Base-by-base conservation (phyloP, 1,140 invertebrate species). In the Drosophila subobscura region DNA sequence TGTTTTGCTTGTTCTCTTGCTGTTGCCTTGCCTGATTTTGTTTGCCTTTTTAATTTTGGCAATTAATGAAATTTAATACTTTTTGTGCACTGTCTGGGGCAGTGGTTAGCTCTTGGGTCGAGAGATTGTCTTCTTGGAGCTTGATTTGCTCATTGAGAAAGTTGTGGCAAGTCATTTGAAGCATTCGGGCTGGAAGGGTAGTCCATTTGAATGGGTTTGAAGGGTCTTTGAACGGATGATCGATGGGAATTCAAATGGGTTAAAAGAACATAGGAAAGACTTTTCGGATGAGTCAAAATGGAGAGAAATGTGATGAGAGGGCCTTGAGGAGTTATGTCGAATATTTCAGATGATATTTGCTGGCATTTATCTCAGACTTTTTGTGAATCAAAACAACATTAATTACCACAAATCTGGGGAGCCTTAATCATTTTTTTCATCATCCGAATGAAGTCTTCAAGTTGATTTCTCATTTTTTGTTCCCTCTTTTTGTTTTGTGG, bases 1-100 rank as follows among this genome's bases (percentile, higher is more conserved):
- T 40, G 56, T 52, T 52, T 46, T 60, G 40, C 22, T 50, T 50
- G 27, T 55, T 56, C 25, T 14, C 12, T 57, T 42, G 14, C 33
- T 22, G 14, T 40, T 37, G 16, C 2, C 14, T 70, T 70, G 33
- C 7, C 8, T 40, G 27, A 49, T 55, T 57, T 63, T 37, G 45
- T 47, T 63, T 51, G 61, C 46, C 55, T 78, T 68, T 72, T 77
- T 79, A 68, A 76, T 79, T 72, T 74, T 78, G 73, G 79, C 85
- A 89, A 89, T 89, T 89, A 89, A 84, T 89, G 84, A 89, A 89
- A 89, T 63, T 85, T 89, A 89, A 89, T 89, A 89, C 85, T 89
- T 89, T 89, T 73, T 27, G 81, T 42, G 68, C 81, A 77, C 72
- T 77, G 61, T 56, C 71, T 72, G 59, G 47, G 25, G 37, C 42